phyloP scores from a whole-genome alignment of 2,888 invertebrate genomes.

The Tortrix viridana region DNA sequence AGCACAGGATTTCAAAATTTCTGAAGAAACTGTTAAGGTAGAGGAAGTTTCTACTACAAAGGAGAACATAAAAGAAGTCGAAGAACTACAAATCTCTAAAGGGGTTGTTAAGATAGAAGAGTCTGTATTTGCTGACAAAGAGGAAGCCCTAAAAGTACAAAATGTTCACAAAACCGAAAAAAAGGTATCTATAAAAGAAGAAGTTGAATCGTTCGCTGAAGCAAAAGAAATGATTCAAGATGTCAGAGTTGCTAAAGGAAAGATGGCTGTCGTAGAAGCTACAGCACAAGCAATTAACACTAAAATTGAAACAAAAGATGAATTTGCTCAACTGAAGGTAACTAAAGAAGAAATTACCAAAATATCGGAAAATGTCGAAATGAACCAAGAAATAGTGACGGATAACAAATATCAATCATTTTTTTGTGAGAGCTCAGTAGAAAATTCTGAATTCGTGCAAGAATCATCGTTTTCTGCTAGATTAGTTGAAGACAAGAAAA shows the following conservation, averaged over 20 bases:
- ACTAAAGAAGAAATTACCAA: slow-evolving; percentile 32
- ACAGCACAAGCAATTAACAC: background rate
- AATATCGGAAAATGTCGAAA: slow-evolving; percentile 38
- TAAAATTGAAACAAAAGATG: slow-evolving; percentile 19
- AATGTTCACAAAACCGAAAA: slow-evolving; percentile 16
- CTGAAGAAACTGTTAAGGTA: background rate
- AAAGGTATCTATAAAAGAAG: slow-evolving; percentile 40
- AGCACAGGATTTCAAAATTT: slow-evolving; percentile 8
- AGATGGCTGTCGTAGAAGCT: slow-evolving; percentile 37
- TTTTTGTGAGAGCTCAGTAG: slow-evolving; percentile 17
- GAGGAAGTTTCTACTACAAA: slow-evolving; percentile 1
- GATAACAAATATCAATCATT: slow-evolving; percentile 35
- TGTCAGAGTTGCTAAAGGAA: slow-evolving; percentile 38
- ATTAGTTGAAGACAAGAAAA: slow-evolving; percentile 24
- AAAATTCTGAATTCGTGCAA: slow-evolving; percentile 24
- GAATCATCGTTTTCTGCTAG: slow-evolving; percentile 32
- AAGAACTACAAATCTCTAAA: too few relatives aligned
- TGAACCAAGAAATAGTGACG: slow-evolving; percentile 33
- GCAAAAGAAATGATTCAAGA: slow-evolving; percentile 39
- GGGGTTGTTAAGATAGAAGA: too few relatives aligned
- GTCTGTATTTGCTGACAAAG: too few relatives aligned
- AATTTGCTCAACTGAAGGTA: slow-evolving; percentile 30
- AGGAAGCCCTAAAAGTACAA: too few relatives aligned
- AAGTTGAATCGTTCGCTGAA: slow-evolving; percentile 37
- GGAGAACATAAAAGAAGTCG: slow-evolving; percentile 9